Evolutionary conservation across 2,113 vertebrate genomes (phyloP).

Genomic region (Pelmatolapia mariae): DNA sequence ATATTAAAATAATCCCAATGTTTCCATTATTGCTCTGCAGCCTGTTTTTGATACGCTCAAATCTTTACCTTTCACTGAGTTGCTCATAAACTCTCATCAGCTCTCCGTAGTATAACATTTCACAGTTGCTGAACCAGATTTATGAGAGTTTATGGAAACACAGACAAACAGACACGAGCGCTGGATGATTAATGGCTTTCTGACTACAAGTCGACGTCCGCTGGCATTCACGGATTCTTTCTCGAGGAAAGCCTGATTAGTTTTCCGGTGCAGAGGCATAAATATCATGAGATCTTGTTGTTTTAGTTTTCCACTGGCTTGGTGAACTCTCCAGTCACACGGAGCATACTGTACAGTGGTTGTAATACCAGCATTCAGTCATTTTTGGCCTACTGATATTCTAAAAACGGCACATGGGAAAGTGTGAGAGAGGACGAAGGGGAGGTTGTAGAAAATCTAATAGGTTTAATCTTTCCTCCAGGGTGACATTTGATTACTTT

Average conservation of each 20-base stretch:
- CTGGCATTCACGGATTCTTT: not conserved
- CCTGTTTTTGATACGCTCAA: not conserved
- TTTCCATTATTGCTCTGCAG: not conserved
- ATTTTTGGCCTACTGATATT: not conserved
- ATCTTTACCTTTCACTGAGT: not conserved
- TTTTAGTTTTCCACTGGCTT: slow-evolving; percentile 13
- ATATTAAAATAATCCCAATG: not conserved
- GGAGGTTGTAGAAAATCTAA: not conserved
- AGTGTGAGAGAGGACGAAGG: not conserved
- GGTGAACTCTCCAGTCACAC: not conserved
- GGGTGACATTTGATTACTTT: not conserved
- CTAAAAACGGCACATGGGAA: not conserved
- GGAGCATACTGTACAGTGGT: not conserved
- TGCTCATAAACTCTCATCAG: not conserved
- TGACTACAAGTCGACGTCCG: not conserved
- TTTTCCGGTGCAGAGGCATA: slow-evolving; percentile 26
- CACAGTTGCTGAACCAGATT: not conserved
- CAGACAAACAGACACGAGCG: not conserved
- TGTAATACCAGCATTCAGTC: slow-evolving; percentile 3
- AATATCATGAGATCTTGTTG: slow-evolving; percentile 14
- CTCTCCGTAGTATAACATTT: not conserved
- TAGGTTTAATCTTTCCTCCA: not conserved
- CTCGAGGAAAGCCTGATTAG: slow-evolving; percentile 1
- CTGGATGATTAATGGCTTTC: not conserved
- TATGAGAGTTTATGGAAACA: not conserved